Evolutionary conservation across 2,113 vertebrate genomes (phyloP), one percentile per base, ranked within the genome.

Genomic region (Phaethon lepturus): DNA sequence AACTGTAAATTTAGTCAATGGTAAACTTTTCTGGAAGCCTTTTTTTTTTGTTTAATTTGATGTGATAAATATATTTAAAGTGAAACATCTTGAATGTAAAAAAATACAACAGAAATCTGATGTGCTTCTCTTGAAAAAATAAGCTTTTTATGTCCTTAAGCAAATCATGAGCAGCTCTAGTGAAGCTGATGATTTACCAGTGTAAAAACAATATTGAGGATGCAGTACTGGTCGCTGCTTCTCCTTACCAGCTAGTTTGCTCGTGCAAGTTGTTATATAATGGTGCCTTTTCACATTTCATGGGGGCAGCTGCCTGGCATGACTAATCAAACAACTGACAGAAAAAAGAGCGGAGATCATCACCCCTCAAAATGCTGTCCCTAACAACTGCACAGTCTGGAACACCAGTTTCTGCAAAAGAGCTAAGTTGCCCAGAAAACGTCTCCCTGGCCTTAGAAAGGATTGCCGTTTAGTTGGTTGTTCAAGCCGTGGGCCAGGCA

Each of bases 241-340:
- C 68, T 86, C 40, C 59, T 80, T 86, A 55, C 31, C 59, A 88
- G 71, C 33, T 60, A 33, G 47, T 88, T 90, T 86, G 44, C 82
- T 86, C 63, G 16, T 63, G 52, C 44, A 59, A 59, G 49, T 42
- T 83, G 80, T 71, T 80, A 66, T 83, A 28, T 63, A 91, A 84
- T 78, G 44, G n/a, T 84, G 76, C 55, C 76, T 96, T 93, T 95
- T 81, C 79, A 89, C 49, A 45, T 91, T 84, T 86, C 68, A 45
- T 63, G 72, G 79, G 47, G 91, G 55, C 82, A 91, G 86, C 86
- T 97, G 86, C 60, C 56, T 71, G 64, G 47, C 52, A 84, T 95
- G 79, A 97, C 64, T 75, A 84, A 95, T 56, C 52, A 64, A 77
- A 86, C 47, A 77, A 74, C 33, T 53, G 68, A 63, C 28, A 69